Evolutionary conservation across 92 coral and sea anemone genomes (phyloP), one percentile per base, ranked within the genome.

Genomic region (Parazoanthus darwini): DNA sequence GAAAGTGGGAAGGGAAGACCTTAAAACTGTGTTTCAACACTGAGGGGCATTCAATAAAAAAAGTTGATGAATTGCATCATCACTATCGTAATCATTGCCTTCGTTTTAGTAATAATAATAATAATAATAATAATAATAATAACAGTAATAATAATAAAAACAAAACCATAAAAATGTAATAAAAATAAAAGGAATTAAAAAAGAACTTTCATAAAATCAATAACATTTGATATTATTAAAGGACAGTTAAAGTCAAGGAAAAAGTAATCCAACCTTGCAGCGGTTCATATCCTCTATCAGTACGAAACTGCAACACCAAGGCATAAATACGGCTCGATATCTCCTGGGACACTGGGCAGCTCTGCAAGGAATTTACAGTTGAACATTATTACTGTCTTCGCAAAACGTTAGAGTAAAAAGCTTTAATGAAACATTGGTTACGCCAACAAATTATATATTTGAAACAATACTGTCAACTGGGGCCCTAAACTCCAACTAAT

Each of bases 221-320:
- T 29, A 29, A 0, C 33, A 29, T 29, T 29, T 29, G 33, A 29
- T 29, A 29, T 29, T 29, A 29, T 29, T 29, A 29, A 29, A 29
- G 33, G 33, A 2, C 22, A 33, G n/a, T 74, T 39, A 20, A 76
- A n/a, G 43, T 7, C 25, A 39, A 80, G 22, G 6, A 4, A 58
- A 36, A 48, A 25, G 42, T 20, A 0, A 43, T 15, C 59, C 8
- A 43, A 84, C 87, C 87, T 84, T 71, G 43, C 39, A 84, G 43
- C 14, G 79, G 87, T 51, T 84, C 78, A 71, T 84, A 71, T 44
- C 63, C 68, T 37, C 68, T 29, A 35, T 46, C 79, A 39, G 87
- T 84, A 22, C 68, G 79, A 71, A 84, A 71, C 79, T 84, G 87
- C 25, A 84, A 72, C 65, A 71, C 87, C 46, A 84, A 36, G 46